Evolutionary conservation across 2,888 invertebrate species (phyloP).

Genomic region (Rapana venosa): DNA sequence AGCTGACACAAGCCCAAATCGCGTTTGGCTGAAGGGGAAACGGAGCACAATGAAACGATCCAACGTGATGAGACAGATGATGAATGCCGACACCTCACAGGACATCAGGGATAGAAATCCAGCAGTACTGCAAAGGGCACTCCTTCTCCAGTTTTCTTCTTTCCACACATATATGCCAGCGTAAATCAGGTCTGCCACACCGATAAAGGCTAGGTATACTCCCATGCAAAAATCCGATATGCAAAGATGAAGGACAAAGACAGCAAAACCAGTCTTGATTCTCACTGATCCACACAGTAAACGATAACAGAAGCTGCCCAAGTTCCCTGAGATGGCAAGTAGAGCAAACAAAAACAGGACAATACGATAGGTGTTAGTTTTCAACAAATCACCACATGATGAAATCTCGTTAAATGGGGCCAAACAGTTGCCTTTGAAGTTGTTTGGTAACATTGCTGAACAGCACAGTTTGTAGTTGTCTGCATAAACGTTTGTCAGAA

Average conservation of each 20-base stretch:
- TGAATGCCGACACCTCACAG: slow-evolving; percentile 5
- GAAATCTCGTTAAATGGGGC: slow-evolving; percentile 30
- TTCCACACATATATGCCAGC: slow-evolving; percentile 20
- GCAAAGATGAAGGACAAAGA: slow-evolving; percentile 43
- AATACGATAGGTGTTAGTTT: background rate
- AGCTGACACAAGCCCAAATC: background rate
- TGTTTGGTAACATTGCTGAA: background rate
- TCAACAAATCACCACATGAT: background rate
- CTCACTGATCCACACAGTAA: slow-evolving; percentile 17
- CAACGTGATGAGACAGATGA: slow-evolving; percentile 25
- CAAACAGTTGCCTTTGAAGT: slow-evolving; percentile 32
- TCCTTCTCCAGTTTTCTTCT: background rate
- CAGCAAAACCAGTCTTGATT: slow-evolving; percentile 36
- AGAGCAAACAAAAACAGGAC: slow-evolving; percentile 37
- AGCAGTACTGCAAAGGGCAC: background rate
- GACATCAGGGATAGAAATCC: slow-evolving; percentile 6
- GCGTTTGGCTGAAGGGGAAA: background rate
- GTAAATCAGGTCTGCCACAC: slow-evolving; percentile 43
- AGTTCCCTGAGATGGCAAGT: slow-evolving; percentile 40
- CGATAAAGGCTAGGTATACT: slow-evolving; percentile 43
- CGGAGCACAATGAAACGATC: background rate
- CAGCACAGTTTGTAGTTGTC: slow-evolving; percentile 27
- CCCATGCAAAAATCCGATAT: slow-evolving; percentile 47
- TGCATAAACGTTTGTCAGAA: background rate
- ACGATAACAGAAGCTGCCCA: slow-evolving; percentile 39